Evolutionary conservation across 2,888 invertebrate species (phyloP).

Genomic region (Acanthococcus lagerstroemiae): DNA sequence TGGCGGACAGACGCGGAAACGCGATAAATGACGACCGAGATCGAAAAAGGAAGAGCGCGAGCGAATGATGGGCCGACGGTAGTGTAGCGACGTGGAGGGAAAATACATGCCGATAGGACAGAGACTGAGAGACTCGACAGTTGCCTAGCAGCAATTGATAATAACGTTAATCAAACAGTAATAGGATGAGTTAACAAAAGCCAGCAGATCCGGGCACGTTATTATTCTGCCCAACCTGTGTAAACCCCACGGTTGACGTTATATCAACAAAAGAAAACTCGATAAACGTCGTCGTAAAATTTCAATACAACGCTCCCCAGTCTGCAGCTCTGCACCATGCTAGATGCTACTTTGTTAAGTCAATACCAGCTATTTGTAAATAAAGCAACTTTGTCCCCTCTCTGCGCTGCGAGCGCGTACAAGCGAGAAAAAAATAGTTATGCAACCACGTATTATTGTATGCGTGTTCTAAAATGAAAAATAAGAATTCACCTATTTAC

Average conservation of each 20-base stretch:
- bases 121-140: no score
- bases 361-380: slow-evolving; percentile 4
- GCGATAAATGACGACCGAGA: no score
- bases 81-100: no score
- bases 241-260: neutral
- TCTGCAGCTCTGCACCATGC: no score
- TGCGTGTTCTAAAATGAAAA: neutral
- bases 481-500: slow-evolving; percentile 3
- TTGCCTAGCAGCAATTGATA: no score
- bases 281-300: neutral
- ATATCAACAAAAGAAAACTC: neutral
- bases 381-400: neutral
- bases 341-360: slow-evolving; percentile 7
- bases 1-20: no score
- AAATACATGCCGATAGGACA: no score
- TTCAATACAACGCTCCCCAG: neutral
- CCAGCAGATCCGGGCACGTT: no score
- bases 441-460: neutral
- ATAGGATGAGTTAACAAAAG: no score
- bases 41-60: no score
- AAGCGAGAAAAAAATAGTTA: neutral
- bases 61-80: no score
- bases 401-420: neutral
- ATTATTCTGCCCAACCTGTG: neutral
- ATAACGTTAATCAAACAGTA: no score